These are phyloP conservation scores for Meiosimyza decipiens DNA, from an alignment of 2,888 invertebrate genomes.

Conservation along the genomic window DNA sequence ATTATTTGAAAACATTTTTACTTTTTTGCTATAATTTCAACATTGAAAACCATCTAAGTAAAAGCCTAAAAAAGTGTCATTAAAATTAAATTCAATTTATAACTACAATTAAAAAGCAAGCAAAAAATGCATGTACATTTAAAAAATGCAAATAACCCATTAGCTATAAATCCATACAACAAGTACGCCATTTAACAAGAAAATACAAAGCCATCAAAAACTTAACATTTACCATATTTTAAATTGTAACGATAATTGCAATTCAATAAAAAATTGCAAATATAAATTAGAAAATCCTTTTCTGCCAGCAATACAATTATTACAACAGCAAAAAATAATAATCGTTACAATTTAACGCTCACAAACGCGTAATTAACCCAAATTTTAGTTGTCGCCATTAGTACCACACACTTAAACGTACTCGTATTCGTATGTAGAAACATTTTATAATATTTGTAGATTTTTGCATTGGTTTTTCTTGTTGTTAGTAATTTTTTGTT, in stretches of 20 bases:
- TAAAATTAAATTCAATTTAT: slow-evolving; percentile 6
- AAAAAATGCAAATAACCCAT: slow-evolving; percentile 14
- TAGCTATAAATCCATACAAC: neutral
- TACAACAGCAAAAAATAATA: neutral
- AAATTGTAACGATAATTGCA: slow-evolving; percentile 18
- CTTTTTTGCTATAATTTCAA: slow-evolving; percentile 30
- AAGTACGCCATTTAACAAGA: neutral
- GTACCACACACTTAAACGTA: too few relatives aligned
- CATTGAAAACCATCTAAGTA: slow-evolving; percentile 37
- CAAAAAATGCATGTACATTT: neutral
- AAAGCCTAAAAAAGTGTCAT: slow-evolving; percentile 22
- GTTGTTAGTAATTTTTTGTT: too few relatives aligned
- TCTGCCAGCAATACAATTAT: neutral
- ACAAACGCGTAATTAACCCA: slow-evolving; percentile 15
- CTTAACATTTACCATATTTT: slow-evolving; percentile 14
- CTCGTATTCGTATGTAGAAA: too few relatives aligned
- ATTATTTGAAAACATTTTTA: too few relatives aligned
- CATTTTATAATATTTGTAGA: too few relatives aligned
- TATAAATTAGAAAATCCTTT: slow-evolving; percentile 19
- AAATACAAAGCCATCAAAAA: neutral
- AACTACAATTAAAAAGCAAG: neutral
- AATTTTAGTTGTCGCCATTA: slow-evolving; percentile 2
- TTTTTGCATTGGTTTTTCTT: too few relatives aligned
- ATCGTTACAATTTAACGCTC: slow-evolving; percentile 5
- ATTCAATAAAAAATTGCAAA: slow-evolving; percentile 8